A percentile compares a stretch with the other conserved stretches of the same genome.
These are phyloP conservation scores for Agrilus planipennis DNA, from an alignment of 1,140 invertebrate genomes.

Conservation along the genomic window DNA sequence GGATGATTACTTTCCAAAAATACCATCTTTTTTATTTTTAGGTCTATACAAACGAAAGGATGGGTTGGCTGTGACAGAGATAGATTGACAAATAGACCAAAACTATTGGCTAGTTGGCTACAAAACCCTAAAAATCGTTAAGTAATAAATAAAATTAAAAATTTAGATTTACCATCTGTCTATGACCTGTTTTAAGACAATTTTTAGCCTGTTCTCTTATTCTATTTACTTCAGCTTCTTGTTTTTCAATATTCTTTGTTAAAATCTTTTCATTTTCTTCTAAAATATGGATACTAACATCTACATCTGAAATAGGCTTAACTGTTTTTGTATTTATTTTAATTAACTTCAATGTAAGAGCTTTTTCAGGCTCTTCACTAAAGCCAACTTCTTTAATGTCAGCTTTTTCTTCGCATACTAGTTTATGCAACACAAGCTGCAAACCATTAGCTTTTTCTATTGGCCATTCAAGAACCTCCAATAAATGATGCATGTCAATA, in stretches of 20 bases:
- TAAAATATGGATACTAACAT: constrained; percentile 28
- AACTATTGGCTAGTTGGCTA: too few species aligned
- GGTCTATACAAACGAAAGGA: too few species aligned
- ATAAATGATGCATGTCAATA: constrained; percentile 19
- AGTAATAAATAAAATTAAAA: neutral
- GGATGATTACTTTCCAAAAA: too few species aligned
- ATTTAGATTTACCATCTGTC: constrained; percentile 25
- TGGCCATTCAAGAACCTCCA: constrained; percentile 13
- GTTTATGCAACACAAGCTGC: constrained; percentile 23
- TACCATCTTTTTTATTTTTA: too few species aligned
- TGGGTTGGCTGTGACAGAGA: too few species aligned
- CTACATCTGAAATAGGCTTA: constrained; percentile 23
- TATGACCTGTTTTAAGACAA: constrained; percentile 28
- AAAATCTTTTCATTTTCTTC: constrained; percentile 31
- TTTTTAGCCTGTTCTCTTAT: constrained; percentile 28
- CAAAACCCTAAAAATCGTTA: too few species aligned
- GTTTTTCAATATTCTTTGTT: constrained; percentile 27
- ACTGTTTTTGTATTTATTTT: constrained; percentile 21
- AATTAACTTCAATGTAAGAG: constrained; percentile 20
- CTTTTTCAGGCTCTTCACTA: constrained; percentile 4
- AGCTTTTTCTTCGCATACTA: constrained; percentile 18
- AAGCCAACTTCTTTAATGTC: constrained; percentile 9
- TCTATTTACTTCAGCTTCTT: constrained; percentile 29
- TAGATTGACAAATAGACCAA: too few species aligned
- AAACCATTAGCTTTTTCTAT: constrained; percentile 14